phyloP scores from a whole-genome alignment of 1,140 invertebrate species.

The Epicauta chinensis region DNA sequence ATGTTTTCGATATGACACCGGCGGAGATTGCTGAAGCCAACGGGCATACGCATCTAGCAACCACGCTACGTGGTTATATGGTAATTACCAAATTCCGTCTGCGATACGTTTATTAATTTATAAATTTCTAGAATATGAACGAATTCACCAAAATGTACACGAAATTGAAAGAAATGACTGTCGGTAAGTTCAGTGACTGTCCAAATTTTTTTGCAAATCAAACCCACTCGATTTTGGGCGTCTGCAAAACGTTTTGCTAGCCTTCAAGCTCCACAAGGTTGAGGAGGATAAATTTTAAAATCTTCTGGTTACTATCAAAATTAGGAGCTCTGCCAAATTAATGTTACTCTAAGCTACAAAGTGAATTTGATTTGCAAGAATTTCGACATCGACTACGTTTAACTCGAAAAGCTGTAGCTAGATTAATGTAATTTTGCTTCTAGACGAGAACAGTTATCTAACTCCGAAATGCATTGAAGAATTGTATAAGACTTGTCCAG shows the following conservation, averaged over 20 bases:
- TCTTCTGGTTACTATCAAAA: too few relatives aligned
- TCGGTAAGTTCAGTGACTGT: too few relatives aligned
- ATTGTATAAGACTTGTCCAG: slow-evolving; percentile 22
- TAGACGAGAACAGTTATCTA: slow-evolving; percentile 16
- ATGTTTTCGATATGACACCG: slow-evolving; percentile 70
- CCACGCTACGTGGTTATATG: slow-evolving; percentile 68
- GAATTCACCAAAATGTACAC: slow-evolving; percentile 78
- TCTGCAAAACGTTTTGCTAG: too few relatives aligned
- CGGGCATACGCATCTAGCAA: slow-evolving; percentile 61
- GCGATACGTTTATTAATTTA: slow-evolving; percentile 14
- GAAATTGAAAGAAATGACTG: slow-evolving; percentile 69
- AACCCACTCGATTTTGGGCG: too few relatives aligned
- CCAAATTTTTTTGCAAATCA: too few relatives aligned
- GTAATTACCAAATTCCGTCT: slow-evolving; percentile 44
- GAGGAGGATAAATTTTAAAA: too few relatives aligned
- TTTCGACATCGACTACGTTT: too few relatives aligned
- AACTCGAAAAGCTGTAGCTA: too few relatives aligned
- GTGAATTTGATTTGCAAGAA: too few relatives aligned
- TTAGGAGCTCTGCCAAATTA: too few relatives aligned
- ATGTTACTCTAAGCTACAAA: too few relatives aligned
- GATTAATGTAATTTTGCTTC: neutral
- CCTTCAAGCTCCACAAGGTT: too few relatives aligned
- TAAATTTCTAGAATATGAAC: slow-evolving; percentile 56
- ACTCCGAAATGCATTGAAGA: slow-evolving; percentile 17
- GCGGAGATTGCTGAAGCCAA: slow-evolving; percentile 71